These are phyloP conservation scores for Ophion ellenae DNA, from an alignment of 2,888 invertebrate genomes.

Conservation along the genomic window DNA sequence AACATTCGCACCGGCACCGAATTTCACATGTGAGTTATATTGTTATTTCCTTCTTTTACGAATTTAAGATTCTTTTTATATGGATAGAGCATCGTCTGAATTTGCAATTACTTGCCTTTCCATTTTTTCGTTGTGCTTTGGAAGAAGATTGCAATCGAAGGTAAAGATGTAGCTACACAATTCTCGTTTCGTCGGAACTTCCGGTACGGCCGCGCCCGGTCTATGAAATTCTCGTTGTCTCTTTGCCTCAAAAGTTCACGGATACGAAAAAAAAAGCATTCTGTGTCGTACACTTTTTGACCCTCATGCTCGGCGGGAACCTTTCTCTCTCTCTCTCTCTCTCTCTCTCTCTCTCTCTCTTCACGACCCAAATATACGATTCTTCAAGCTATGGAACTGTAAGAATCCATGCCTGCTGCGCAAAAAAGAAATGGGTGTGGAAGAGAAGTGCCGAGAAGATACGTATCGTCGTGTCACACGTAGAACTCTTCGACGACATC, in stretches of 20 bases:
- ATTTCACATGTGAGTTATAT: background rate
- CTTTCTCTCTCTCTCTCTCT: background rate
- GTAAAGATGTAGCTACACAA: background rate
- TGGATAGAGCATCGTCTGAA: background rate
- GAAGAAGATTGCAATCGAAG: background rate
- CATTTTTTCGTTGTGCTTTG: background rate
- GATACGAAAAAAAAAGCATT: background rate
- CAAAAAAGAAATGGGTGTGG: background rate
- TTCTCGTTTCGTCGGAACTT: slow-evolving; percentile 33
- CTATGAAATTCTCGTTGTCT: slow-evolving; percentile 2
- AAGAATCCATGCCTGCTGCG: background rate
- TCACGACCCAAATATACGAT: background rate
- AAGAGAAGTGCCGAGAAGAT: background rate
- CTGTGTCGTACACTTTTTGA: background rate
- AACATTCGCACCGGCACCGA: background rate
- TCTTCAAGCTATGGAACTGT: background rate
- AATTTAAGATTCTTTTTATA: background rate
- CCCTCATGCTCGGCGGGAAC: background rate
- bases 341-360: background rate
- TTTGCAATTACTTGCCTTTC: background rate
- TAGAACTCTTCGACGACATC: background rate
- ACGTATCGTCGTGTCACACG: background rate
- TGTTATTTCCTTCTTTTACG: background rate
- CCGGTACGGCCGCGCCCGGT: background rate
- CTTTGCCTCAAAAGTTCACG: background rate